phyloP scores from a whole-genome alignment of 2,888 invertebrate genomes.

The Volucella inflata region DNA sequence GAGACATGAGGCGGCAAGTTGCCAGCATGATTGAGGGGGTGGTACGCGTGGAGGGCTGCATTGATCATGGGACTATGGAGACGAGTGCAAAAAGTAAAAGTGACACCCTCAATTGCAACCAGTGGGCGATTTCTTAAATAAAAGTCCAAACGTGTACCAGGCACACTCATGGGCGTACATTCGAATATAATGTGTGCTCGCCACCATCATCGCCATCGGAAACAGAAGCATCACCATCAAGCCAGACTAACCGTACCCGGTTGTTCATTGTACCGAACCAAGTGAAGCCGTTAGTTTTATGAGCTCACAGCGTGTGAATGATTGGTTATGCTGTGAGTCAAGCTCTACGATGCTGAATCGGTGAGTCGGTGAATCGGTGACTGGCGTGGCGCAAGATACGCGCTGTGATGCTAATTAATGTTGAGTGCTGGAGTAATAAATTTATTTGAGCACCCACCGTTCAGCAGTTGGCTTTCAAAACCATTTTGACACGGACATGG shows the following conservation, averaged over 20 bases:
- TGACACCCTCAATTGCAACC: slow-evolving; percentile 68
- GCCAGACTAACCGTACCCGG: slow-evolving; percentile 61
- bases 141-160: slow-evolving; percentile 72
- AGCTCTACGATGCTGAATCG: neutral
- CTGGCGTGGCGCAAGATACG: slow-evolving; percentile 8
- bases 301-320: slow-evolving; percentile 18
- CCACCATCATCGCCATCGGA: slow-evolving; percentile 19
- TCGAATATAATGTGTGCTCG: slow-evolving; percentile 38
- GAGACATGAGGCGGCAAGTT: neutral
- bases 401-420: slow-evolving; percentile 1
- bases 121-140: slow-evolving; percentile 48
- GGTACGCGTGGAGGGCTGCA: neutral
- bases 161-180: slow-evolving; percentile 72
- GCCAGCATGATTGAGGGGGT: too few relatives aligned
- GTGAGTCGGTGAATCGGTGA: neutral
- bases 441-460: neutral
- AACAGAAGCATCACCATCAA: slow-evolving; percentile 23
- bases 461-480: neutral
- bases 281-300: neutral
- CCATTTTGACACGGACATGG: too few relatives aligned
- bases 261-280: slow-evolving; percentile 59
- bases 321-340: neutral
- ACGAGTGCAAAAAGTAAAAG: slow-evolving; percentile 14
- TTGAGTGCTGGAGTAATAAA: neutral
- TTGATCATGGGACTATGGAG: neutral